These are phyloP conservation scores for Ischnura elegans DNA, from an alignment of 2,888 invertebrate genomes.

Conservation along the genomic window DNA sequence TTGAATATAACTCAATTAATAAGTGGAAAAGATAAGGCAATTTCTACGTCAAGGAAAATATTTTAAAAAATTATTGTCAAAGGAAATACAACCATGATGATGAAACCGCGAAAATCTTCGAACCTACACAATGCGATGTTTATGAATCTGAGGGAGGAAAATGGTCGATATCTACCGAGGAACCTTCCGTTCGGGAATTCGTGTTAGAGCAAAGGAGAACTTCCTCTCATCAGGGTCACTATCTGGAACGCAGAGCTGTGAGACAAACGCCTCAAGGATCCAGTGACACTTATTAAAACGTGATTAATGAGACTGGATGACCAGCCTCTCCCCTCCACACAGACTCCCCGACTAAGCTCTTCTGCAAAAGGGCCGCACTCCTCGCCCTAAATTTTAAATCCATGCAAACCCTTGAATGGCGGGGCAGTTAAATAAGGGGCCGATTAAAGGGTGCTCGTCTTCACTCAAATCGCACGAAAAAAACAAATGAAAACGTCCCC, in stretches of 20 bases:
- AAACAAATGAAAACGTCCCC: not conserved
- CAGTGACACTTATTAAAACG: conserved; percentile 34
- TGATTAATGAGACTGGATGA: not conserved
- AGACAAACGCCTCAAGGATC: not conserved
- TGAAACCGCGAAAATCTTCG: too few relatives aligned
- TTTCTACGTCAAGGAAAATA: too few relatives aligned
- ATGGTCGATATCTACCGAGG: too few relatives aligned
- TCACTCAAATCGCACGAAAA: not conserved
- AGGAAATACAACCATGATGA: too few relatives aligned
- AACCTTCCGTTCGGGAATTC: too few relatives aligned
- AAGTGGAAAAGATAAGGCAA: too few relatives aligned
- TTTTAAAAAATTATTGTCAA: too few relatives aligned
- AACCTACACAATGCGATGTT: too few relatives aligned
- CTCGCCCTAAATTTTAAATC: not conserved
- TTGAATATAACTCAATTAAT: too few relatives aligned
- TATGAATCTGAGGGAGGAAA: too few relatives aligned
- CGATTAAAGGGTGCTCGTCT: not conserved
- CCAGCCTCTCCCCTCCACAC: not conserved
- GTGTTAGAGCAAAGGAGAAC: too few relatives aligned
- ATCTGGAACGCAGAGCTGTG: not conserved
- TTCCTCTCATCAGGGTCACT: not conserved
- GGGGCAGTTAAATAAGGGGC: not conserved
- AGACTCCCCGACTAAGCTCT: not conserved
- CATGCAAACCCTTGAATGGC: not conserved
- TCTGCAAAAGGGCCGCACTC: not conserved